Conservation (phyloP, 30 jellyfish, hydroid and myxozoan species). For the Rhopilema esculentum region DNA sequence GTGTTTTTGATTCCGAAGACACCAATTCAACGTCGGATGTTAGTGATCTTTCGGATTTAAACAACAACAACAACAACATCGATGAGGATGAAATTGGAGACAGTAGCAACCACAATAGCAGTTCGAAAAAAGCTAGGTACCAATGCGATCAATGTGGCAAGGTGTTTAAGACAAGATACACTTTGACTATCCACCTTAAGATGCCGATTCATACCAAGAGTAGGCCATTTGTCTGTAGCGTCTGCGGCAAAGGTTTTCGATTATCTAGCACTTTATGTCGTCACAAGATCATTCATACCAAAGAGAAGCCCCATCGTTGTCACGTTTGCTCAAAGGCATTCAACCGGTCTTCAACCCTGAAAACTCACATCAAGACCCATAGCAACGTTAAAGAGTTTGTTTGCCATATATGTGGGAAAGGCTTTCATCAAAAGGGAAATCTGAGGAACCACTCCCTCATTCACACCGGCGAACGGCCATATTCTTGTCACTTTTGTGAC, state of each 20-base stretch:
- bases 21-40: conserved; percentile 51
- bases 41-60: conserved; percentile 29
- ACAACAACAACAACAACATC: conserved; percentile 42
- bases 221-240: conserved; percentile 91
- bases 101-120: conserved; percentile 13
- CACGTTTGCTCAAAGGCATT: conserved; percentile 90
- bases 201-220: conserved; percentile 89
- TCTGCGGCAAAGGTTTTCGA: conserved; percentile 97
- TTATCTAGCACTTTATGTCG: conserved; percentile 97
- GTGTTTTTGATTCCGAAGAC: conserved; percentile 51
- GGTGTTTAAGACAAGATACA: conserved; percentile 81
- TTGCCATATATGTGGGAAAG: conserved; percentile 96
- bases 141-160: conserved; percentile 87
- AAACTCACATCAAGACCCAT: conserved; percentile 96
- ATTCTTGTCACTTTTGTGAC: conserved; percentile 79
- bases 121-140: conserved; percentile 45
- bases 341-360: conserved; percentile 95
- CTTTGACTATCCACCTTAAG: conserved; percentile 79
- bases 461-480: conserved; percentile 98
- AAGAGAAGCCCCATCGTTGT: conserved; percentile 97
- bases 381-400: conserved; percentile 87
- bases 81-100: not conserved
- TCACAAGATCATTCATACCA: conserved; percentile 96
- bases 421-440: conserved; percentile 99
- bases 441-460: conserved; percentile 90